Percentiles rank a stretch among this genome's conserved stretches.
These are phyloP conservation scores for Rhynchonema sp. DNA, from an alignment of 2,888 invertebrate genomes.

Conservation along the genomic window DNA sequence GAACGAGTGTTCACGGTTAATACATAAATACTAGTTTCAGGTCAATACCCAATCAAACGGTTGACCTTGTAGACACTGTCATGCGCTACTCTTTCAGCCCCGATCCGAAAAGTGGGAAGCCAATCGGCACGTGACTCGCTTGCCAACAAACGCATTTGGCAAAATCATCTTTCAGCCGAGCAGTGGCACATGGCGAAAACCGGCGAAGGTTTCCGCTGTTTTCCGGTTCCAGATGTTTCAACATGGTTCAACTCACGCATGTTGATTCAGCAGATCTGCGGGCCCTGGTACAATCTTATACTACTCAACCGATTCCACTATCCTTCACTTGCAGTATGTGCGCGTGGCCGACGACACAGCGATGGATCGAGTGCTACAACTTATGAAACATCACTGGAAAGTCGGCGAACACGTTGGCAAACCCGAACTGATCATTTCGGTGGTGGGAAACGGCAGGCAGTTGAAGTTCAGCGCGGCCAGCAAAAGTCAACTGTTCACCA, in stretches of 20 bases:
- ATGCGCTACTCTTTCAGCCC: background rate
- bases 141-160: background rate
- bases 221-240: background rate
- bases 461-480: conserved; percentile 29
- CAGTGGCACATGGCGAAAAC: background rate
- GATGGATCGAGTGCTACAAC: conserved; percentile 22
- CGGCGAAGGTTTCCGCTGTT: background rate
- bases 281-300: no score
- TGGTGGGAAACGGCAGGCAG: conserved; percentile 32
- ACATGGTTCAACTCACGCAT: conserved; percentile 4
- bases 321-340: conserved; percentile 27
- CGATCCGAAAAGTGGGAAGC: background rate
- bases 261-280: no score
- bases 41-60: background rate
- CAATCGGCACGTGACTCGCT: background rate
- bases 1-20: no score
- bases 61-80: background rate
- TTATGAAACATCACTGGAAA: conserved; percentile 28
- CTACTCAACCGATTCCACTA: no score
- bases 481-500: conserved; percentile 29
- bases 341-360: conserved; percentile 25
- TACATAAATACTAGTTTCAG: no score
- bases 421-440: conserved; percentile 31
- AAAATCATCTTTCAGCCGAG: background rate
- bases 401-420: conserved; percentile 21